Percentiles rank a stretch among this genome's conserved stretches.
phyloP scores from a whole-genome alignment of 2,113 vertebrate species.

The Ciconia boyciana region DNA sequence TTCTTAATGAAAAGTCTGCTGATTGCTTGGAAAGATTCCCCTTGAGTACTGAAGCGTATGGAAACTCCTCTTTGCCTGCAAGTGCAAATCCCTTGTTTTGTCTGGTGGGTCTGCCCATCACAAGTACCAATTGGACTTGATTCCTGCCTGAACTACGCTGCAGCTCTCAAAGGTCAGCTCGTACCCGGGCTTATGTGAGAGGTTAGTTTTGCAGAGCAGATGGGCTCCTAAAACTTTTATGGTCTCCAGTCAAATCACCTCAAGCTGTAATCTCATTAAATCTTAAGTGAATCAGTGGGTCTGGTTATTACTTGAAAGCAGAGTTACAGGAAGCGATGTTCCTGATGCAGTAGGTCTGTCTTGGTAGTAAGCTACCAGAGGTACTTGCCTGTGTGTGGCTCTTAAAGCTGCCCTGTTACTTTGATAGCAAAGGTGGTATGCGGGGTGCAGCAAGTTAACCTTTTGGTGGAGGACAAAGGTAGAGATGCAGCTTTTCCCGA shows the following conservation, averaged over 20 bases:
- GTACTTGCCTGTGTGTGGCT: conserved; percentile 32
- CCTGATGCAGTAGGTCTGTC: conserved; percentile 28
- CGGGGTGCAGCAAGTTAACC: background rate
- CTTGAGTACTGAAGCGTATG: background rate
- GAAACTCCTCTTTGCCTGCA: background rate
- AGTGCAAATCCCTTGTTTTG: background rate
- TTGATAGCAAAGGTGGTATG: background rate
- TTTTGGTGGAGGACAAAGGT: background rate
- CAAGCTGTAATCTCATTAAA: conserved; percentile 71
- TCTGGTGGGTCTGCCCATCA: background rate
- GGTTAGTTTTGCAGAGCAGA: conserved; percentile 51
- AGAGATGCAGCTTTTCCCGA: background rate
- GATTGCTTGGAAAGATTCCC: background rate
- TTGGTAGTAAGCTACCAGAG: background rate
- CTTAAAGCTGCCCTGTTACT: background rate
- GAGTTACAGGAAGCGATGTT: conserved; percentile 47
- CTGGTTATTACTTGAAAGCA: conserved; percentile 64
- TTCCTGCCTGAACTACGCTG: background rate
- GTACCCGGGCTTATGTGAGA: background rate
- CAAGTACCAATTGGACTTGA: background rate
- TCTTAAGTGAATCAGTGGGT: conserved; percentile 61
- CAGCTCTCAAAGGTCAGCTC: conserved; percentile 24
- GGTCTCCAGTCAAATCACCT: conserved; percentile 64
- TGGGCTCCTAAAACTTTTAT: conserved; percentile 69
- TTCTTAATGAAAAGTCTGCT: background rate